Percentiles rank a stretch among this genome's conserved stretches.
Conservation (phyloP, 2,888 invertebrate species). For the Autographa gamma region DNA sequence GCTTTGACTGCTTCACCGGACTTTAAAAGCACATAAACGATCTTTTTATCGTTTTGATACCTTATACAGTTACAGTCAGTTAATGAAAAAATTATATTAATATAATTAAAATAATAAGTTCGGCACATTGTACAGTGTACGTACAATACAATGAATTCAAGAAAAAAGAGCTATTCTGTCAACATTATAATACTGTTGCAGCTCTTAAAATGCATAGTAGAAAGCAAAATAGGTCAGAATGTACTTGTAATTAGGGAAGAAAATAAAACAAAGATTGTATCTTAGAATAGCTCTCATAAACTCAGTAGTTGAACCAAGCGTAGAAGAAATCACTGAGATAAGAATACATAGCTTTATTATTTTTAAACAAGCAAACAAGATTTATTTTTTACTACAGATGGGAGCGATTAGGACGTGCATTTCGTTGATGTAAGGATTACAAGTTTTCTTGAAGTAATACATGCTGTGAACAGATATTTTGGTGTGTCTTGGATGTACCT, state of each 20-base stretch:
- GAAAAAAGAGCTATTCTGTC: neutral
- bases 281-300: constrained; percentile 1
- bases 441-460: neutral
- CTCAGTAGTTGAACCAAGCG: neutral
- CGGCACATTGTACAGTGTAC: too few species aligned
- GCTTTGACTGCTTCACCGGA: too few species aligned
- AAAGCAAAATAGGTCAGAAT: constrained; percentile 18
- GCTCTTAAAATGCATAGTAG: constrained; percentile 10
- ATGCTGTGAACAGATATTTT: neutral
- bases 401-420: constrained; percentile 13
- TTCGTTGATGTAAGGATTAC: neutral
- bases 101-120: too few species aligned
- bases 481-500: too few species aligned
- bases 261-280: constrained; percentile 7
- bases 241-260: neutral
- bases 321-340: neutral
- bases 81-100: too few species aligned
- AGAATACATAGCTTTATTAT: neutral
- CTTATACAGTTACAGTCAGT: too few species aligned
- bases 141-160: too few species aligned
- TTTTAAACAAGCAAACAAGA: constrained; percentile 9
- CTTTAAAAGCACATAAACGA: too few species aligned
- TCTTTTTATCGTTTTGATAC: too few species aligned
- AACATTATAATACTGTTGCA: constrained; percentile 8
- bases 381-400: neutral